Conservation (phyloP, 2,797 vertebrate genomes). For the Acanthurus lineatus region DNA sequence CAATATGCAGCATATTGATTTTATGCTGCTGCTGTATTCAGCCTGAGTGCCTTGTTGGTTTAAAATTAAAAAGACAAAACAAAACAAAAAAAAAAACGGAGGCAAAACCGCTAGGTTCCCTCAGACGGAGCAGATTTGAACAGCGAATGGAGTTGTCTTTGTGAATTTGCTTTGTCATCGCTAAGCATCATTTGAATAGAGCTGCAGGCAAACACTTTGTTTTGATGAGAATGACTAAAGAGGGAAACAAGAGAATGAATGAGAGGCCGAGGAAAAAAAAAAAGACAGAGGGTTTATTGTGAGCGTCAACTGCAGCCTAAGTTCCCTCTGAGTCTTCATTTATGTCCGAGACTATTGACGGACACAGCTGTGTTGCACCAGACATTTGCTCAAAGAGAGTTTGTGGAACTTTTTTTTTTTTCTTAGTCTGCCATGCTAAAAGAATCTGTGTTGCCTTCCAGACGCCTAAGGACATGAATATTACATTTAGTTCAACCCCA, state of each 20-base stretch:
- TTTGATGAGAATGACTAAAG: constrained; percentile 29
- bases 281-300: constrained; percentile 22
- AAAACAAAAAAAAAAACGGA: constrained; percentile 26
- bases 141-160: constrained; percentile 26
- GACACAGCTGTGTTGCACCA: constrained; percentile 45
- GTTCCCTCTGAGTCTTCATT: constrained; percentile 18
- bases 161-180: constrained; percentile 46
- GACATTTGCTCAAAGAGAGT: constrained; percentile 43
- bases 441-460: constrained; percentile 54
- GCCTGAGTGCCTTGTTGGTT: constrained; percentile 50
- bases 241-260: constrained; percentile 4
- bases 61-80: constrained; percentile 33
- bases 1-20: constrained; percentile 60
- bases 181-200: constrained; percentile 38
- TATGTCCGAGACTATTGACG: constrained; percentile 25
- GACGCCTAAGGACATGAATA: constrained; percentile 63
- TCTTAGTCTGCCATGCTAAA: constrained; percentile 15
- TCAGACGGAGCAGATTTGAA: constrained; percentile 31
- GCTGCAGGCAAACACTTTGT: constrained; percentile 38
- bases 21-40: constrained; percentile 12
- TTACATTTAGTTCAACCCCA: constrained; percentile 66
- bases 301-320: constrained; percentile 20
- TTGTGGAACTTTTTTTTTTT: constrained; percentile 38
- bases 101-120: constrained; percentile 15
- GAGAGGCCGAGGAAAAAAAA: constrained; percentile 18